Base-by-base conservation (phyloP, 1,140 invertebrate genomes). In the Dendroctonus valens region DNA sequence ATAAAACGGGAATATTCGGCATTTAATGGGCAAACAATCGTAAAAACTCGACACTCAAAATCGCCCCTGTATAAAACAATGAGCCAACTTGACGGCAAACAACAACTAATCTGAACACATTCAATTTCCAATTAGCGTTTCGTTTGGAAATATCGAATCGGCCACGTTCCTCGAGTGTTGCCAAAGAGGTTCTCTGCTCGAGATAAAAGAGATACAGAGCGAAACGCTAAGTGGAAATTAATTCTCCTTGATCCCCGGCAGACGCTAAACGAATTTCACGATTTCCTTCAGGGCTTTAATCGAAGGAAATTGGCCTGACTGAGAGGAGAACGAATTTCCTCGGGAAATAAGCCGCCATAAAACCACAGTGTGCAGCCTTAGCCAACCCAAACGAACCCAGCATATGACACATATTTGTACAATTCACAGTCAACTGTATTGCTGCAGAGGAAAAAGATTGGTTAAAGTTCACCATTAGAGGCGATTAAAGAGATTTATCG, bases 251-350 rank as follows among this genome's bases (percentile, higher is more conserved):
- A 59, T 59, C 57, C 37, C 26, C 14, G 38, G n/a, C 57, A 8
- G 40, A n/a, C 42, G 41, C 8, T 59, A 59, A 59, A 48, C 57
- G 57, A 59, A 48, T 59, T 48, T 59, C 49, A 41, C 57, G 9
- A 6, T 8, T 44, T 54, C 39, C 60, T 52, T 52, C 44, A 37
- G 5, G 44, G 12, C n/a, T 46, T 63, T 53, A 53, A 44, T 53
- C 12, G 50, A 51, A 63, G 60, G 60, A 63, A 53, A 63, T 62
- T 42, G 51, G 41, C 40, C 41, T 26, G 46, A 26, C 12, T 54
- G 42, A 49, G 40, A 46, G 42, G 46, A 15, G 57, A 59, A 59
- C 37, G 15, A 37, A 41, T 48, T 59, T 44, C 7, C 7, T n/a
- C 3, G 41, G 44, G 57, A 48, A 59, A 59, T 26, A 26, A 26